Evolutionary conservation across 2,113 vertebrate species (phyloP).

Genomic region (Pelecanus crispus): DNA sequence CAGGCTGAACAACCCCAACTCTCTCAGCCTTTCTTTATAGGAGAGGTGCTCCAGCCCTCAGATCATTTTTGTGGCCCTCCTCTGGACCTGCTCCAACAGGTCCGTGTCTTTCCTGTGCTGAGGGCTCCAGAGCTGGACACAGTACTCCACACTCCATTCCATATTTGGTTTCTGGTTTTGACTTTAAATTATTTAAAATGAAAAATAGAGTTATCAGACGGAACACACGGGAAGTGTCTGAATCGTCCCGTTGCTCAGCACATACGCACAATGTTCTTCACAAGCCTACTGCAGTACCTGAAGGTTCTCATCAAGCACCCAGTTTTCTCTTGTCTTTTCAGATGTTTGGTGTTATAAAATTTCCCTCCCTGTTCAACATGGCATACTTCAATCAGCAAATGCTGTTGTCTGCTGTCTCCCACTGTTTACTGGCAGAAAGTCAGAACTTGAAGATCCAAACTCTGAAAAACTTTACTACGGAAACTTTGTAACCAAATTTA

Average conservation of each 20-base stretch:
- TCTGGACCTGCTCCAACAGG: not conserved
- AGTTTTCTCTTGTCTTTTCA: not conserved
- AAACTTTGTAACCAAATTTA: not conserved
- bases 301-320: not conserved
- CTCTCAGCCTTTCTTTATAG: not conserved
- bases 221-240: not conserved
- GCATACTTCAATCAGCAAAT: not conserved
- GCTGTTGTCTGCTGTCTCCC: not conserved
- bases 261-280: not conserved
- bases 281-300: not conserved
- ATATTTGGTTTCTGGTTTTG: not conserved
- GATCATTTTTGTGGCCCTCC: not conserved
- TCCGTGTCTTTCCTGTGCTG: not conserved
- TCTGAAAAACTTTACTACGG: not conserved
- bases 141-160: not conserved
- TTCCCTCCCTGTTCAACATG: not conserved
- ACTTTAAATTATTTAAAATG: not conserved
- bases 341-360: not conserved
- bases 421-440: not conserved
- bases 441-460: not conserved
- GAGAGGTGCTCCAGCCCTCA: not conserved
- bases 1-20: not conserved
- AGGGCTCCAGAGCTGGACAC: not conserved
- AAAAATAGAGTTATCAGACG: not conserved
- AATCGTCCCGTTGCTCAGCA: not conserved